Base-by-base conservation (phyloP, 2,113 vertebrate species). In the Archocentrus centrarchus region DNA sequence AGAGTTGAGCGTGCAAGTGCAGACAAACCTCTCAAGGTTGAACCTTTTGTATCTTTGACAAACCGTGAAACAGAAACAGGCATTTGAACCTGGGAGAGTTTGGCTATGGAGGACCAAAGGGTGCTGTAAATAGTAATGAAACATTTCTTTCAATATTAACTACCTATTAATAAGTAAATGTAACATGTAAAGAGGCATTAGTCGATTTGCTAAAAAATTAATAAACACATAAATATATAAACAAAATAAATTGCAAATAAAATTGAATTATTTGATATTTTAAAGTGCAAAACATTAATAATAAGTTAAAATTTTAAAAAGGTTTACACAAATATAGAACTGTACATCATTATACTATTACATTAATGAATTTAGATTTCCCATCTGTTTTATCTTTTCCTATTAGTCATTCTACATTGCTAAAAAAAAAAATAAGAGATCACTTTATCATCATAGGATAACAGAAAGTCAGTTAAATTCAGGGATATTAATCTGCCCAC, bases 21-120 rank as follows among this genome's bases (percentile, higher is more conserved):
- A 80, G 66, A 81, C 60, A 64, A 73, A 80, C 75, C 58, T 57
- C 32, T 84, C 27, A 64, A 66, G n/a, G 41, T 53, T 24, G n/a
- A 80, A 35, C 13, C 53, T 76, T 59, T 75, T 64, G 5, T 44
- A 35, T 66, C 37, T 79, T 57, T 86, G 66, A 84, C 70, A 79
- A 37, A 63, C 64, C 2, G 30, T 82, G 62, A 85, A 87, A 82
- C n/a, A 30, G 80, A 81, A 53, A 79, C 78, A 82, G 83, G 47
- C 18, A 0, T 79, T 30, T 80, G 62, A 82, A 73, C 11, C 27
- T 73, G 68, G 47, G 11, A 73, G 17, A 0, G 66, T 70, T 70
- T 30, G 24, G 24, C 24, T 70, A 13, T 32, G 66, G 66, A 70
- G 17, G 44, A 70, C 44, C 66, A 70, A 50, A 53, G 20, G 47